These are phyloP conservation scores for Urocynchramus pylzowi DNA, from an alignment of 2,113 vertebrate species.

Conservation along the genomic window DNA sequence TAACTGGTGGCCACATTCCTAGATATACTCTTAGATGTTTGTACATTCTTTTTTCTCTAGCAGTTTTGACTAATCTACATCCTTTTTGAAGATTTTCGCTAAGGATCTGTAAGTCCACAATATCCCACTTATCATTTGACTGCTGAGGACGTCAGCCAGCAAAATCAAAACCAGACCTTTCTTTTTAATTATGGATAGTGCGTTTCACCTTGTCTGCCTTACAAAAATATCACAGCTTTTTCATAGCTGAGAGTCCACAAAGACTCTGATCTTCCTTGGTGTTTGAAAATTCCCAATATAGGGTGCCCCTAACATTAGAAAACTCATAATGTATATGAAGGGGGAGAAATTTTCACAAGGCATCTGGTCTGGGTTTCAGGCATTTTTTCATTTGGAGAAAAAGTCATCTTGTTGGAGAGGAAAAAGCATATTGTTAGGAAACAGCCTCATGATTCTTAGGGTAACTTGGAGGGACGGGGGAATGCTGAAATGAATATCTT, in stretches of 20 bases:
- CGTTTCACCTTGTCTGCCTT: background rate
- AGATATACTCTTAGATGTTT: background rate
- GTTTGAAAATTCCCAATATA: background rate
- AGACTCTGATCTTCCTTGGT: background rate
- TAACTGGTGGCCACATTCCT: background rate
- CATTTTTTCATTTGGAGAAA: background rate
- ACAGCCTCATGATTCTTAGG: background rate
- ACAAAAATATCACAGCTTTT: background rate
- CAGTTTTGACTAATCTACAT: background rate
- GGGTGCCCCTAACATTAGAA: background rate
- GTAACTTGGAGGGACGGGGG: background rate
- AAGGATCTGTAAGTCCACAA: background rate
- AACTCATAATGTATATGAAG: background rate
- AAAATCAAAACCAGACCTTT: background rate
- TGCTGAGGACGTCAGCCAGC: background rate
- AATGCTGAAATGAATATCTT: background rate
- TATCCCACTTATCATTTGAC: background rate
- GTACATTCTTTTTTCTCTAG: background rate
- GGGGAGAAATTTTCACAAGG: background rate
- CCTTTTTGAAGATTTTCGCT: background rate
- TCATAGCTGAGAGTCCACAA: background rate
- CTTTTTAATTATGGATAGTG: background rate
- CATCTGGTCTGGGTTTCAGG: background rate
- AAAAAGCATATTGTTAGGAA: background rate
- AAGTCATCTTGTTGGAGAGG: background rate